Conservation (phyloP, 2,113 vertebrate genomes). For the Carassius auratus region DNA sequence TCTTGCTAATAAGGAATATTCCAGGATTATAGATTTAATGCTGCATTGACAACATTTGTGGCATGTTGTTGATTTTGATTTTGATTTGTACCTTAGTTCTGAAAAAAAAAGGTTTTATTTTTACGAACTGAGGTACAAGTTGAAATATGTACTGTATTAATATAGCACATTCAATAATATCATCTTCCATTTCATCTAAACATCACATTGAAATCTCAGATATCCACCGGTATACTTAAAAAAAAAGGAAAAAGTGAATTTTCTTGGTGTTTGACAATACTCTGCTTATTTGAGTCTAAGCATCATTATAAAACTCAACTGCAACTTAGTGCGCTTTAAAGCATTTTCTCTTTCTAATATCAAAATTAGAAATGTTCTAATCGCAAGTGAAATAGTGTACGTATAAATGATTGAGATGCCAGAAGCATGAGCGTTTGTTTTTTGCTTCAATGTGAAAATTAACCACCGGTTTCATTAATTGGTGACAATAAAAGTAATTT, state of each 20-base stretch:
- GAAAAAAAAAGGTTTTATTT: no score
- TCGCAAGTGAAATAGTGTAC: not conserved
- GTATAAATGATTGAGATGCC: not conserved
- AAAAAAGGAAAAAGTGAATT: not conserved
- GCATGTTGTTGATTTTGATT: not conserved
- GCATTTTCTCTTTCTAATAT: constrained; percentile 24
- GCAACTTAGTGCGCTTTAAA: not conserved
- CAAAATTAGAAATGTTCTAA: constrained; percentile 3
- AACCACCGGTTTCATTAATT: not conserved
- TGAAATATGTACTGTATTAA: not conserved
- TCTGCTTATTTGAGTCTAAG: not conserved
- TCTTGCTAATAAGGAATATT: not conserved
- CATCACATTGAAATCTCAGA: not conserved
- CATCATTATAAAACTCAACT: not conserved
- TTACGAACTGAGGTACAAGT: not conserved
- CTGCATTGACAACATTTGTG: not conserved
- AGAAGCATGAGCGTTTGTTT: not conserved
- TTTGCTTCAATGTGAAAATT: not conserved
- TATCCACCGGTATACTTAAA: not conserved
- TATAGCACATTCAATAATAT: not conserved
- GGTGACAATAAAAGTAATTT: constrained; percentile 27
- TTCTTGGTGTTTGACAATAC: not conserved
- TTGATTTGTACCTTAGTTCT: not conserved
- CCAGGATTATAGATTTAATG: not conserved
- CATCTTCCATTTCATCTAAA: not conserved